Base-by-base conservation (phyloP, 1,140 invertebrate genomes). In the Belonocnema kinseyi region DNA sequence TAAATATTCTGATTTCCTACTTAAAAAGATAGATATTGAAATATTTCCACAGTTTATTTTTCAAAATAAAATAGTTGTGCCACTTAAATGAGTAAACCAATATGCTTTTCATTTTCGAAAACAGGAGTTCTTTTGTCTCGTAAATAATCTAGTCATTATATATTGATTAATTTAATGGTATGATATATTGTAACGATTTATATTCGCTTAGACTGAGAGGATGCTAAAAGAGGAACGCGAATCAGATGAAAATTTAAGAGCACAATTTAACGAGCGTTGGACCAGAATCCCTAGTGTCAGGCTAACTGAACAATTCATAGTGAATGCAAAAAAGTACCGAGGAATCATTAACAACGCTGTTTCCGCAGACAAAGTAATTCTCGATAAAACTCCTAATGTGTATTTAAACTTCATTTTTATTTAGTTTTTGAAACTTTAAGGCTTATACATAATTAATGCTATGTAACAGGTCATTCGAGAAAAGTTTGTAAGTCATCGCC, bases 211-310 rank as follows among this genome's bases (percentile, higher is more conserved):
- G 94, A 94, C 96, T 58, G 95, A 98, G 79, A 93, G 96, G 81
- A 93, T 98, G 93, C 90, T 99, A 66, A 94, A 95, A 85, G 98
- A 99, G 89, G 99, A 99, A 92, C 95, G 96, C 81, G 94, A 95
- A 77, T 97, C 97, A 1, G 99, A 99, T 89, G 94, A 95, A 84
- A 95, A 97, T 85, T 92, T 99, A 70, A 93, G 96, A 80, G 90
- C 93, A 70, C 98, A 99, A 92, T 99, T 99, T 88, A 97, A 97
- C 86, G 95, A 96, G 84, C 93, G 94, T 80, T 99, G 99, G 99
- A 95, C 94, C 0, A 94, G 99, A 85, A 97, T 97, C 50, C 92
- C 96, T 0, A 99, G 98, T 3, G 94, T 93, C 17, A 95, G 96
- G 89, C 93, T 99, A 46, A 99, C 98, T 3, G 95, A 96, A 88